phyloP scores from a whole-genome alignment of 2,113 vertebrate species.

The Calonectris borealis region DNA sequence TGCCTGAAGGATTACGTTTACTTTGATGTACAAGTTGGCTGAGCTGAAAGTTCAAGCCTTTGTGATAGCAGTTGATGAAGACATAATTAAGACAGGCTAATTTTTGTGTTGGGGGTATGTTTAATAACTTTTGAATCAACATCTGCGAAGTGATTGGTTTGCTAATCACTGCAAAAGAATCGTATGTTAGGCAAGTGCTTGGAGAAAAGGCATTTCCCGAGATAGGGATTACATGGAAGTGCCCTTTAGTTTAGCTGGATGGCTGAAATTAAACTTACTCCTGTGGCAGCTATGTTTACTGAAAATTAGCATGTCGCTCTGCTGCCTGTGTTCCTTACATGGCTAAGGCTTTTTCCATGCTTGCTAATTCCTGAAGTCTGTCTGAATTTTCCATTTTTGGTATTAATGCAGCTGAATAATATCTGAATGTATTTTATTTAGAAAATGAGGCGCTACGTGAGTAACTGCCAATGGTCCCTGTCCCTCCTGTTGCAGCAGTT shows the following conservation, averaged over 20 bases:
- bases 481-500: neutral
- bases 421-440: neutral
- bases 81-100: conserved; percentile 11
- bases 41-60: neutral
- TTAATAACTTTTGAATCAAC: neutral
- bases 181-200: neutral
- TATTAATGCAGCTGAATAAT: neutral
- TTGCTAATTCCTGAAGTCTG: neutral
- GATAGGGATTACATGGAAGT: neutral
- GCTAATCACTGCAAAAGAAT: neutral
- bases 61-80: neutral
- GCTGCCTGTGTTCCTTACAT: neutral
- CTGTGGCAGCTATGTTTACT: neutral
- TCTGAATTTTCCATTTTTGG: neutral
- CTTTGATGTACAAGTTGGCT: neutral
- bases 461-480: neutral
- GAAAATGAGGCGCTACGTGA: accelerated
- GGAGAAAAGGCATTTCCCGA: neutral
- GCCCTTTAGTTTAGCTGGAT: neutral
- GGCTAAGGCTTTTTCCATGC: neutral
- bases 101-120: neutral
- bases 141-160: neutral
- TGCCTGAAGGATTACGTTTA: neutral
- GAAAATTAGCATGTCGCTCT: neutral
- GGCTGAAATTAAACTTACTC: neutral